These are phyloP conservation scores for Gobio occitaniae DNA, from an alignment of 2,797 vertebrate species.

Conservation along the genomic window DNA sequence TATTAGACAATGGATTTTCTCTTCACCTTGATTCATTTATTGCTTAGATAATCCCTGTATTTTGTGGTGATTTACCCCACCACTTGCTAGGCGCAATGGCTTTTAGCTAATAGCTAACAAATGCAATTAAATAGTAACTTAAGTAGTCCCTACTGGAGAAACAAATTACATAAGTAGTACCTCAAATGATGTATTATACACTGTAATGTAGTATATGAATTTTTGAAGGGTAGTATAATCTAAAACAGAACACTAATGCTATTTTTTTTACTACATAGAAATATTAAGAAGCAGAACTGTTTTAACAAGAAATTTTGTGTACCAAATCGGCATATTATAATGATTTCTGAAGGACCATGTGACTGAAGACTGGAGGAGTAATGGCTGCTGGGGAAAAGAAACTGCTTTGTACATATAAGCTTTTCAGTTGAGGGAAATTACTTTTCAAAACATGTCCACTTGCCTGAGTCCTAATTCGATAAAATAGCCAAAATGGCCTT, in stretches of 20 bases:
- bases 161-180: conserved; percentile 11
- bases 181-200: not conserved
- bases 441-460: not conserved
- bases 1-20: conserved; percentile 67
- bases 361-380: not conserved
- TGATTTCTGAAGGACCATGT: not conserved
- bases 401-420: not conserved
- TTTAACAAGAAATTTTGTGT: not conserved
- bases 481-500: not conserved
- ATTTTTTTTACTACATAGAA: not conserved
- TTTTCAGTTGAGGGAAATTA: not conserved
- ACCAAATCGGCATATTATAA: not conserved
- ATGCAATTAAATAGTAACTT: conserved; percentile 52
- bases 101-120: conserved; percentile 50
- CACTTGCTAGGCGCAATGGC: conserved; percentile 36
- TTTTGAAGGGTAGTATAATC: not conserved
- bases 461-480: not conserved
- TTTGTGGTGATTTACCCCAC: conserved; percentile 51
- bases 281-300: not conserved
- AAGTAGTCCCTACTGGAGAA: conserved; percentile 10
- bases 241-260: not conserved
- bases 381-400: not conserved
- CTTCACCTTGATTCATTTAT: conserved; percentile 64
- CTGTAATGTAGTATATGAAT: not conserved
- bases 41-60: conserved; percentile 57